Evolutionary conservation across 2,888 invertebrate genomes (phyloP).

Genomic region (Drosophila multiciliata): DNA sequence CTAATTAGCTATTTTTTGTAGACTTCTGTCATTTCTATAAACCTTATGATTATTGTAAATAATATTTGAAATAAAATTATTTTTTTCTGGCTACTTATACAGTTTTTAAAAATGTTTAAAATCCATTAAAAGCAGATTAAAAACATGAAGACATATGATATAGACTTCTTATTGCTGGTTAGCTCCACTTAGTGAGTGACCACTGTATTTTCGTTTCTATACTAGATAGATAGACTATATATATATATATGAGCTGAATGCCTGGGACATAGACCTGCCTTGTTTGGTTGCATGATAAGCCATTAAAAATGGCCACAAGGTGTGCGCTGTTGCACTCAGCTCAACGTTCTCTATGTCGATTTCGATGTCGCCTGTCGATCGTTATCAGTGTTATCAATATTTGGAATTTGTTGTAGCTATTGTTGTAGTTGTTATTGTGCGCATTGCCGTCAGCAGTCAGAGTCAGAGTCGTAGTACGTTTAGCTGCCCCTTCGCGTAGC

Average conservation of each 20-base stretch:
- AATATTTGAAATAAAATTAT: not conserved
- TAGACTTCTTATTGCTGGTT: not conserved
- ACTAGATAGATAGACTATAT: slow-evolving; percentile 4
- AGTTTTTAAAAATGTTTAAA: no score
- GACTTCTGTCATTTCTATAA: not conserved
- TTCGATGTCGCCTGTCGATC: slow-evolving; percentile 53
- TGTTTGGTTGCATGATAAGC: slow-evolving; percentile 70
- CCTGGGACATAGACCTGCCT: slow-evolving; percentile 8
- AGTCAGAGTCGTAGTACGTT: slow-evolving; percentile 2
- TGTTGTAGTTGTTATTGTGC: slow-evolving; percentile 37
- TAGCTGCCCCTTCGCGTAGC: slow-evolving; percentile 20
- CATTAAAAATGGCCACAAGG: slow-evolving; percentile 76
- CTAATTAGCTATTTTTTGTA: not conserved
- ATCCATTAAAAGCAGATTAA: no score
- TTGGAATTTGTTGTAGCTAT: slow-evolving; percentile 35
- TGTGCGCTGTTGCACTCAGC: slow-evolving; percentile 45
- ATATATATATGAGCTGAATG: slow-evolving; percentile 9
- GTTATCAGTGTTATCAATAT: slow-evolving; percentile 74
- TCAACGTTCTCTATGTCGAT: slow-evolving; percentile 29
- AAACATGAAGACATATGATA: no score
- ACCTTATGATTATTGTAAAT: not conserved
- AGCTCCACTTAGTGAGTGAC: not conserved
- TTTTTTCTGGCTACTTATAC: not conserved
- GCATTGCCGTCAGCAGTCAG: slow-evolving; percentile 32
- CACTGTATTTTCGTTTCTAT: not conserved